Base-by-base conservation (phyloP, 2,888 invertebrate genomes). In the Metallyticus violacea region DNA sequence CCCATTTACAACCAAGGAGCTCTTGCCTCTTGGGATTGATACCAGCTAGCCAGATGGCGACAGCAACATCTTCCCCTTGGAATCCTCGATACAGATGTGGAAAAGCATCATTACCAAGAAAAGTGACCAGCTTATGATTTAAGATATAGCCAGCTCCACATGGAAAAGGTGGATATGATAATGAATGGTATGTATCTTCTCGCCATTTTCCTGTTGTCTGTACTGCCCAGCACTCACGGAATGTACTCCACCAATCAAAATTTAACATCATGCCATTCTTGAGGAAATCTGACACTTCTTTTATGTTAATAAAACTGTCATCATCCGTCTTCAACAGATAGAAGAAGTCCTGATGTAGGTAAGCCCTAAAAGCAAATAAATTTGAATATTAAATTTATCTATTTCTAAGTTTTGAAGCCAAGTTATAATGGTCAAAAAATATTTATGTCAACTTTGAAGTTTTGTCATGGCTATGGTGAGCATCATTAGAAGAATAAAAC, bases 291-390 rank as follows among this genome's bases (percentile, higher is more conserved):
- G 86, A 78, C 3, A 90, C 88, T 76, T 86, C 78, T 28, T 81
- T 79, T 2, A 90, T 86, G 87, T 90, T 89, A 22, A 90, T 76
- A 85, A 89, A 90, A n/a, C 89, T 88, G 85, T 90, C 90, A 87
- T 90, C 90, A 88, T 90, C 90, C 1, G 90, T 89, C 87, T 90
- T 90, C 86, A 90, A 81, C 0, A 90, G 25, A 77, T 88, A 90
- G 15, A 87, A 77, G 77, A 88, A 90, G 0, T 88, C 79, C 7
- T 87, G 76, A 6, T 88, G 85, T 9, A 82, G 85, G 30, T 83
- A 62, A 30, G 87, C 88, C 90, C 89, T 89, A 87, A 78, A 62
- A 15, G 40, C 22, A 62, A 62, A 62, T n/a, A n/a, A n/a, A n/a
- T n/a, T n/a, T n/a, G n/a, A n/a, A n/a, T n/a, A n/a, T n/a, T n/a